Evolutionary conservation across 2,888 invertebrate species (phyloP).

Genomic region (Ophioninae sp.): DNA sequence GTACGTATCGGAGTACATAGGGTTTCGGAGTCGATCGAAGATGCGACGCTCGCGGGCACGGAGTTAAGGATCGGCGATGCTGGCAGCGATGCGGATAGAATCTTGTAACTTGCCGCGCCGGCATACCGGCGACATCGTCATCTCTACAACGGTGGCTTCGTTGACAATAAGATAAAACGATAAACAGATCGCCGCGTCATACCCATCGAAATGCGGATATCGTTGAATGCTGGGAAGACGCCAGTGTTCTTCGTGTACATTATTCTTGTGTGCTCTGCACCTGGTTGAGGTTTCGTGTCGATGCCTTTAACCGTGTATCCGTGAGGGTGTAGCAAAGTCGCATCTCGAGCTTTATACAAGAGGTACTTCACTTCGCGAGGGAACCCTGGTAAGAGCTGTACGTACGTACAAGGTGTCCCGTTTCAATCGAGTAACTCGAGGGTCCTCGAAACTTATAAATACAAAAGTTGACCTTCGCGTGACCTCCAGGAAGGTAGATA

Average conservation of each 20-base stretch:
- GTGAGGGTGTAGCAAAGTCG: not conserved
- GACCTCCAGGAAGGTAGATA: not conserved
- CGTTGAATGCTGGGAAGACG: slow-evolving; percentile 47
- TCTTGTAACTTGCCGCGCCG: slow-evolving; percentile 43
- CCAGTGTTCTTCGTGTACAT: slow-evolving; percentile 9
- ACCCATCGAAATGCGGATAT: slow-evolving; percentile 65
- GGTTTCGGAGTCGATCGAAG: slow-evolving; percentile 40
- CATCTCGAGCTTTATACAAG: slow-evolving; percentile 42
- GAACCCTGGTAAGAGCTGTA: slow-evolving; percentile 8
- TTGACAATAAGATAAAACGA: slow-evolving; percentile 61
- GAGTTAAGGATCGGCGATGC: slow-evolving; percentile 60
- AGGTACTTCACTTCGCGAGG: slow-evolving; percentile 29
- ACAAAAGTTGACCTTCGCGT: not conserved
- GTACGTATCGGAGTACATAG: not conserved
- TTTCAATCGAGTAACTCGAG: not conserved
- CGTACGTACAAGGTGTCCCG: not conserved
- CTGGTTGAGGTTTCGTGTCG: slow-evolving; percentile 9
- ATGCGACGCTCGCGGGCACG: slow-evolving; percentile 49
- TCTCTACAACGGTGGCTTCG: slow-evolving; percentile 23
- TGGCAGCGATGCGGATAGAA: slow-evolving; percentile 59
- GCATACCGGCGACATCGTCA: slow-evolving; percentile 1
- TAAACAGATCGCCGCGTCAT: slow-evolving; percentile 68
- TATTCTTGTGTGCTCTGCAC: not conserved
- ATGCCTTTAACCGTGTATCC: slow-evolving; percentile 24
- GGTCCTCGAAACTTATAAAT: not conserved